Base-by-base conservation (phyloP, 2,113 vertebrate species). In the Microtus pennsylvanicus region DNA sequence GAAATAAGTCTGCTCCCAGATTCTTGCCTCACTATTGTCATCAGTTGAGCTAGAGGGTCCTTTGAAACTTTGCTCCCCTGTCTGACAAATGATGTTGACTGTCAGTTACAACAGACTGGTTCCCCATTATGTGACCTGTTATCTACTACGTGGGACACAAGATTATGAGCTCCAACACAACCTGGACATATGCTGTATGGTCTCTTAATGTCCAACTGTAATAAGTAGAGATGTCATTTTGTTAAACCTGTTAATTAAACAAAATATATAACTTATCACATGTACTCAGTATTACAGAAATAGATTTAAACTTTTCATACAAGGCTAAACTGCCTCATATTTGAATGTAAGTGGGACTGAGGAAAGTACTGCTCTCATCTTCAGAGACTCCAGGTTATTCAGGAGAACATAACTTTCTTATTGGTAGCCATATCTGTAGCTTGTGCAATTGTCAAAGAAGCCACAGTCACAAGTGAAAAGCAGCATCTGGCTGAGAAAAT, bases 21-120 rank as follows among this genome's bases (percentile, higher is more conserved):
- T 6, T 55, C 1, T 12, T 80, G 4, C 33, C 22, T 38, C 7
- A 12, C 30, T 24, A 3, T 19, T 55, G n/a, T 30, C 81, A 2
- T 50, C 17, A 58, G 1, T 5, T 35, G 17, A 16, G 10, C 26
- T 50, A n/a, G 28, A 52, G 4, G 14, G 7, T 47, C 58, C n/a
- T 7, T 3, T 10, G 8, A 7, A 17, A 7, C 13, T 35, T 61
- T 70, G 12, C 7, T 72, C 2, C 3, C 2, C 1, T 61, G 50
- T 67, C 74, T 65, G 28, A 50, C 30, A 77, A 21, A 61, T 91
- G 50, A 8, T 42, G 3, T 35, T 35, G 11, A 19, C 74, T 17
- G 0, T 76, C 35, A 70, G 47, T 30, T 21, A 17, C 8, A 14
- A 16, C 6, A 30, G 30, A 13, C 28, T 74, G 1, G 14, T 35